Base-by-base conservation (phyloP, 2,888 invertebrate species). In the Mythimna albipuncta region DNA sequence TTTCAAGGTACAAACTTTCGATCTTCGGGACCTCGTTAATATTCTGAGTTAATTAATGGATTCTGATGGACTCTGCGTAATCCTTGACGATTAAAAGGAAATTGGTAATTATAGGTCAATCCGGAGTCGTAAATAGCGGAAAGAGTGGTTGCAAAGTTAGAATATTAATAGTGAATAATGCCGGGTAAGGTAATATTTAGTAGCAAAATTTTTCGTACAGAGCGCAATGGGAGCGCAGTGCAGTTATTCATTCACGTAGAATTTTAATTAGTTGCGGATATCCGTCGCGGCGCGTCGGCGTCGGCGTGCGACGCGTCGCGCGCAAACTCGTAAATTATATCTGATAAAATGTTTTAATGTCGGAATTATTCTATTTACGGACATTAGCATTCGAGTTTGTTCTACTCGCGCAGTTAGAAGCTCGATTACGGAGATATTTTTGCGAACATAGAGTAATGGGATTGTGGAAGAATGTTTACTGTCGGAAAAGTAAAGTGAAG, bases 191-290 rank as follows among this genome's bases (percentile, higher is more conserved):
- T 81, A 82, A 76, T 81, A 79, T 82, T 81, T 85, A 86, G 87
- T 86, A 87, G 89, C 85, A 67, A 72, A 77, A 65, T 86, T 81
- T 85, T 82, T 84, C 85, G 78, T 87, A 84, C 83, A 85, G 83
- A 81, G 86, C 83, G 75, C 83, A 82, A 78, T 41, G 77, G 86
- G 85, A 85, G 88, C 88, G 92, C 92, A 92, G 83, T 93, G 93
- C 93, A 94, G 93, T 94, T 92, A 93, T 91, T 94, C 91, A 94
- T 93, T 92, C 90, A 88, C 85, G 93, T 94, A 92, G 91, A 94
- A 94, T 95, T 94, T 94, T 95, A 95, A 95, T 95, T 93, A 94
- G 93, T 92, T 93, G 91, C 94, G 94, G 93, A 93, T 92, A 92
- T 92, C 92, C 93, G 91, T 85, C 85, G 89, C 87, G 85, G 87